Base-by-base conservation (phyloP, 2,888 invertebrate species). In the Tenodera sinensis region DNA sequence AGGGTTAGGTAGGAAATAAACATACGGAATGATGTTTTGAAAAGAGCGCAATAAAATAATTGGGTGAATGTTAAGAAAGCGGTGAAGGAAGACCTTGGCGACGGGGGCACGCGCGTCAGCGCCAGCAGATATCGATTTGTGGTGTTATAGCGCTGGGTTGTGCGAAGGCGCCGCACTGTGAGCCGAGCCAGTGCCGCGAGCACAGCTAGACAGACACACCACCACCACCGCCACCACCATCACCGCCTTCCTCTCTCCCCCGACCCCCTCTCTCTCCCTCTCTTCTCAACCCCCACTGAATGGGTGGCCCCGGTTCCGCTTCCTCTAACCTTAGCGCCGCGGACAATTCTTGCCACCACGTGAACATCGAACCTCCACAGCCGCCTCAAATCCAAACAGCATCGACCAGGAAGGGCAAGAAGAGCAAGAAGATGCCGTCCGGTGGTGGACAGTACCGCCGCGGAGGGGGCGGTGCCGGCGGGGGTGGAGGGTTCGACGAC, bases 261-360 rank as follows among this genome's bases (percentile, higher is more conserved):
- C 42, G 30, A 0, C n/a, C 47, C 87, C 28, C 82, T 81, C 25
- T 87, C 87, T 71, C 71, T 71, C 86, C 47, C 42, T 71, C 71
- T 71, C 86, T 42, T 42, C 42, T 42, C 42, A 42, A 42, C 42
- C 54, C 87, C 42, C 82, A 15, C 87, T 90, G 90, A 90, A 90
- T 90, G 90, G 90, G 90, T 90, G 87, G 90, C 34, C 90, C 90
- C 83, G 90, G 89, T 34, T 89, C 90, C 12, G 89, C 81, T 47
- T 88, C 88, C 15, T 89, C 90, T 88, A 88, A 90, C 83, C 90
- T 90, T 20, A 90, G 90, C 89, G 54, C 54, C 54, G 89, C 90
- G 89, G 90, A 90, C 54, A 81, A 88, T 30, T 54, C 88, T 85
- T 25, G 42, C 42, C 82, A 47, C 47, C 83, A 84, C 83, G 88